These are phyloP conservation scores for Scomber scombrus DNA, from an alignment of 2,113 vertebrate species.

Conservation along the genomic window DNA sequence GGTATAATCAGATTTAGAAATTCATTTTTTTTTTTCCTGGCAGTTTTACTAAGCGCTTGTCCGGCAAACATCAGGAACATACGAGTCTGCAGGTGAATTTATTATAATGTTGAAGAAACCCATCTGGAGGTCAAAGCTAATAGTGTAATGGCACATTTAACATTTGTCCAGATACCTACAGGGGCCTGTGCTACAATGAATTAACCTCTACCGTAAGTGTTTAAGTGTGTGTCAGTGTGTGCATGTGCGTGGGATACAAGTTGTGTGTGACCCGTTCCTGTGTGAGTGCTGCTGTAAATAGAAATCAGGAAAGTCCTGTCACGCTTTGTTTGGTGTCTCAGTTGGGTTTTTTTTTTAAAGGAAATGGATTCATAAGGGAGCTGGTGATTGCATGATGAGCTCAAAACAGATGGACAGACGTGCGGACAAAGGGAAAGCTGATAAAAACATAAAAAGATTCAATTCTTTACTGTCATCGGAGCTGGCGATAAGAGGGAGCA, in stretches of 20 bases:
- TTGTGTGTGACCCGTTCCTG: slow-evolving; percentile 29
- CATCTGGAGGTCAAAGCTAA: slow-evolving; percentile 61
- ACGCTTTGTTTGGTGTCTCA: slow-evolving; percentile 22
- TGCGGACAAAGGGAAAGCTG: slow-evolving; percentile 17
- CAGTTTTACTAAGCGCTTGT: slow-evolving; percentile 1
- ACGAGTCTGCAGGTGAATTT: slow-evolving; percentile 41
- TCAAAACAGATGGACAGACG: slow-evolving; percentile 10
- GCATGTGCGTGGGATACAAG: background rate
- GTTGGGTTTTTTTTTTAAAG: slow-evolving; percentile 14
- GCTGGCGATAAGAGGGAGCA: background rate
- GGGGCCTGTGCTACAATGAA: slow-evolving; percentile 49
- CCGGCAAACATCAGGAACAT: slow-evolving; percentile 10
- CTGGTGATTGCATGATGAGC: slow-evolving; percentile 31
- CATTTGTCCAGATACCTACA: slow-evolving; percentile 65
- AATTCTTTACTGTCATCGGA: slow-evolving; percentile 34
- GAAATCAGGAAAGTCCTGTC: slow-evolving; percentile 31
- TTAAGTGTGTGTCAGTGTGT: slow-evolving; percentile 5
- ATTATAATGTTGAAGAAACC: slow-evolving; percentile 33
- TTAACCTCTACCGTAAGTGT: slow-evolving; percentile 50
- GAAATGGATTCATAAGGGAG: slow-evolving; percentile 44
- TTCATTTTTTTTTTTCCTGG: background rate
- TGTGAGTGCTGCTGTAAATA: slow-evolving; percentile 43
- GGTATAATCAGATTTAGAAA: slow-evolving; percentile 39
- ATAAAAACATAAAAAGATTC: slow-evolving; percentile 36
- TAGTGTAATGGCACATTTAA: slow-evolving; percentile 67